A percentile compares a stretch with the other conserved stretches of the same genome.
These are phyloP conservation scores for Chrysemys picta DNA, from an alignment of 2,113 vertebrate genomes.

Conservation along the genomic window DNA sequence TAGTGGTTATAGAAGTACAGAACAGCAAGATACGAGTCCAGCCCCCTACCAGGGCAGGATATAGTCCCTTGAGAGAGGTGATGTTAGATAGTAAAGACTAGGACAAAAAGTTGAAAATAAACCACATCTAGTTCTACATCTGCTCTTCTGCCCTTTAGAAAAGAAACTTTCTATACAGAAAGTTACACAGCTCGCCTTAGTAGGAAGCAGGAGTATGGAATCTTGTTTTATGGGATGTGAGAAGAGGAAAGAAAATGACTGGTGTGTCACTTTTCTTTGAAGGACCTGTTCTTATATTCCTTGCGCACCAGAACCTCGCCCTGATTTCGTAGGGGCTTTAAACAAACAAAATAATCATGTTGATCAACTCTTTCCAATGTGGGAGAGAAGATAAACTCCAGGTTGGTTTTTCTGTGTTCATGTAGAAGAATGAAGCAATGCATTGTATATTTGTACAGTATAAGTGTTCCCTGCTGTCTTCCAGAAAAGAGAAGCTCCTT, in stretches of 20 bases:
- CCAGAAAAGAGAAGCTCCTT: not conserved
- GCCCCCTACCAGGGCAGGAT: not conserved
- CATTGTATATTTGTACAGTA: not conserved
- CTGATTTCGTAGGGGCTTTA: not conserved
- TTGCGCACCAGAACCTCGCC: not conserved
- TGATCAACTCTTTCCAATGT: not conserved
- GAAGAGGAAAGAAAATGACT: not conserved
- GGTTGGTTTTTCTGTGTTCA: too few relatives aligned
- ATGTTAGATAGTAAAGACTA: not conserved
- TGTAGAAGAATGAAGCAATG: too few relatives aligned
- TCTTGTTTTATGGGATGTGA: not conserved
- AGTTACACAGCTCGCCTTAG: not conserved
- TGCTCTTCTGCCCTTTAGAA: not conserved
- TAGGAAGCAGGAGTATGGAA: not conserved
- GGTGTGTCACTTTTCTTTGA: not conserved
- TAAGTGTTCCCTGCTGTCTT: fast-evolving
- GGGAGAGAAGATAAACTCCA: not conserved
- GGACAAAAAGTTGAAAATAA: not conserved
- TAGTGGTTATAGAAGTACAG: not conserved
- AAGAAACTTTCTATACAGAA: not conserved
- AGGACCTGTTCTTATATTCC: not conserved
- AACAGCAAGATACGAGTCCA: not conserved
- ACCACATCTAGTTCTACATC: not conserved
- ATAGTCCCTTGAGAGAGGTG: not conserved
- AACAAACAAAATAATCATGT: not conserved